These are phyloP conservation scores for Metaphire vulgaris DNA, from an alignment of 1,140 invertebrate genomes.

Conservation along the genomic window DNA sequence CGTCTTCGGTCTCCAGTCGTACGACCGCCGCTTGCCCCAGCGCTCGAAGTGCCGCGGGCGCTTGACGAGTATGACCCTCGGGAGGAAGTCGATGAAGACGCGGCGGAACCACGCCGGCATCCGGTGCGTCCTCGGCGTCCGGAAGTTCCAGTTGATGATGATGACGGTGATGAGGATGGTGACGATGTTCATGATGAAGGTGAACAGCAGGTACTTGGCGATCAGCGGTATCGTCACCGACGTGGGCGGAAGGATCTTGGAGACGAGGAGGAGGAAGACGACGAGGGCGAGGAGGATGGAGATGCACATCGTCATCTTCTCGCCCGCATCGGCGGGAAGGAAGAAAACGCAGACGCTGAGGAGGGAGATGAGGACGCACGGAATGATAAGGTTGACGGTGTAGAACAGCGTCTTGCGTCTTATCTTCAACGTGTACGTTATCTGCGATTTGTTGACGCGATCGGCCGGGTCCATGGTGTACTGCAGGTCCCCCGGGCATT, in stretches of 20 bases:
- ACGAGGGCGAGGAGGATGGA: slow-evolving; percentile 98
- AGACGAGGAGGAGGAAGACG: slow-evolving; percentile 95
- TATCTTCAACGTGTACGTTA: slow-evolving; percentile 68
- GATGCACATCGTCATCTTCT: slow-evolving; percentile 85
- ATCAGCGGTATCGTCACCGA: slow-evolving; percentile 64
- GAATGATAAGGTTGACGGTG: slow-evolving; percentile 96
- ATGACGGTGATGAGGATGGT: slow-evolving; percentile 97
- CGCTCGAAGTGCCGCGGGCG: slow-evolving; percentile 45
- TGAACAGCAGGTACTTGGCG: slow-evolving; percentile 96
- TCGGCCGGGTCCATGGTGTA: background rate
- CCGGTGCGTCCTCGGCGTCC: slow-evolving; percentile 70
- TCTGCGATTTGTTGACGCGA: slow-evolving; percentile 15
- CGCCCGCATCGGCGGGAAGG: slow-evolving; percentile 69
- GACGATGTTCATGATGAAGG: slow-evolving; percentile 99
- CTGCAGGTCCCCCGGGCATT: background rate
- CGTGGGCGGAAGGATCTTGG: slow-evolving; percentile 95
- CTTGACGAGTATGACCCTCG: slow-evolving; percentile 47
- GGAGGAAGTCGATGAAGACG: slow-evolving; percentile 48
- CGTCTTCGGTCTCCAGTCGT: background rate
- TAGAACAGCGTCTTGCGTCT: slow-evolving; percentile 96
- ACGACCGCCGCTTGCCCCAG: slow-evolving; percentile 57
- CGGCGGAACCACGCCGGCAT: slow-evolving; percentile 50
- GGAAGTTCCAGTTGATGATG: slow-evolving; percentile 99
- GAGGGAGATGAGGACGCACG: slow-evolving; percentile 96
- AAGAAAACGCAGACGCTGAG: slow-evolving; percentile 97